Evolutionary conservation across 2,113 vertebrate species (phyloP), one percentile per base, ranked within the genome.

Genomic region (Protobothrops flavoviridis): DNA sequence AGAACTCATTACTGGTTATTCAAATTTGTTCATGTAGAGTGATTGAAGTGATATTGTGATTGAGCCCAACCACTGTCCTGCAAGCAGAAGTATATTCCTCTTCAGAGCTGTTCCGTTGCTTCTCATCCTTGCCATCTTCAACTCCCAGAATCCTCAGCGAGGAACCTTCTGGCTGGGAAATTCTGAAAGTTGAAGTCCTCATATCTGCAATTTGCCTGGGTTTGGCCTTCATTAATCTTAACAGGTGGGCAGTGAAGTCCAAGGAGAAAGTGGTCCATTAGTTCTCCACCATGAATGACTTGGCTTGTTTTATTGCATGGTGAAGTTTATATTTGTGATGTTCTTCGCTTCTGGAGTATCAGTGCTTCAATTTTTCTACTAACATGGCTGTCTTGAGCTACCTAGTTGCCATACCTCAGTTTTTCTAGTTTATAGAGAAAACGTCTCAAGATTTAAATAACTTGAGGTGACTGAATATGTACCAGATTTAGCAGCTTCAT

Each of bases 401-500:
- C 23, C 24, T 59, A 23, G 10, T 13, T 50, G 10, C 12, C 86
- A 29, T 7, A 45, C 59, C 59, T 59, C 56, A 26, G 23, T 39
- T 89, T 89, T 17, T 53, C 57, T 26, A 89, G 56, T 39, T 43
- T 21, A 2, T 45, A 13, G 33, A 6, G n/a, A 56, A 89, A 21
- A 23, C 5, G 1, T 55, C 0, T 43, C 39, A 57, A 9, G 45
- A 24, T 89, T 23, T 13, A 59, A 10, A 59, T 26, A 55, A 59
- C 17, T 45, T n/a, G 29, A 59, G 56, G 43, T 48, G 20, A 48
- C 21, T 86, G 13, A 48, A 23, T 94, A 91, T 85, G 2, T 39
- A 87, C 94, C 43, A 57, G 74, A 87, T 94, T 93, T 93, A 59
- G 57, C 57, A 24, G 88, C 74, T 93, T 81, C 21, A 59, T 59